Evolutionary conservation across 1,140 invertebrate species (phyloP).

Genomic region (Drosophila busckii): DNA sequence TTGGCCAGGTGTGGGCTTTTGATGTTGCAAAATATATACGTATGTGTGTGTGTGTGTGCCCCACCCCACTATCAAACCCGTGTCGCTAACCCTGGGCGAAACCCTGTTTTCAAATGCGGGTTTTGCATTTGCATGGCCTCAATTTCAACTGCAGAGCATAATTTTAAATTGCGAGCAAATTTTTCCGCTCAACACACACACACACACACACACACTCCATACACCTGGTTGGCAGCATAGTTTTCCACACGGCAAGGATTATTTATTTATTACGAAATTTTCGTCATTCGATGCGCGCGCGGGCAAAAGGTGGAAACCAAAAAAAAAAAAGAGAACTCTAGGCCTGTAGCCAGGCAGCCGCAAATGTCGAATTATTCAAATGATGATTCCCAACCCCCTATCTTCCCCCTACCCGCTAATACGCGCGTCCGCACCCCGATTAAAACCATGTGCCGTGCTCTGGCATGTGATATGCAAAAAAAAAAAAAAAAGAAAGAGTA

Average conservation of each 20-base stretch:
- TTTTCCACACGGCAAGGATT: constrained; percentile 53
- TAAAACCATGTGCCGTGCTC: constrained; percentile 9
- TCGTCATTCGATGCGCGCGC: constrained; percentile 72
- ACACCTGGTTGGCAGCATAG: constrained; percentile 20
- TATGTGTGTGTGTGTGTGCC: no score
- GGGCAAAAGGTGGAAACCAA: constrained; percentile 61
- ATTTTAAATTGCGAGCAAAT: constrained; percentile 74
- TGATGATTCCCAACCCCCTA: constrained; percentile 71
- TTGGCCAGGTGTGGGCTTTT: no score
- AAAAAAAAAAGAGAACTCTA: constrained; percentile 3
- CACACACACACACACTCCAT: constrained; percentile 17
- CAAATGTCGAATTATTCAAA: constrained; percentile 76
- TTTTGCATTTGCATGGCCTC: constrained; percentile 68
- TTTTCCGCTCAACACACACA: constrained; percentile 47
- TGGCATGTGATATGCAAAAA: constrained; percentile 64
- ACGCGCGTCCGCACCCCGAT: constrained; percentile 5
- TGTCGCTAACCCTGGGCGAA: constrained; percentile 33
- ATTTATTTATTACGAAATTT: constrained; percentile 76
- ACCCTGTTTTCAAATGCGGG: constrained; percentile 49
- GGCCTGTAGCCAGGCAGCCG: constrained; percentile 33
- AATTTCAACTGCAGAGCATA: constrained; percentile 42
- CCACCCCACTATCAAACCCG: neutral
- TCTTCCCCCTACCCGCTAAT: constrained; percentile 16
- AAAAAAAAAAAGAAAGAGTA: constrained; percentile 13
- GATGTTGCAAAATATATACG: no score